A percentile compares a stretch with the other conserved stretches of the same genome.
Evolutionary conservation across 2,797 vertebrate species (phyloP).

Genomic region (Mus spretus): DNA sequence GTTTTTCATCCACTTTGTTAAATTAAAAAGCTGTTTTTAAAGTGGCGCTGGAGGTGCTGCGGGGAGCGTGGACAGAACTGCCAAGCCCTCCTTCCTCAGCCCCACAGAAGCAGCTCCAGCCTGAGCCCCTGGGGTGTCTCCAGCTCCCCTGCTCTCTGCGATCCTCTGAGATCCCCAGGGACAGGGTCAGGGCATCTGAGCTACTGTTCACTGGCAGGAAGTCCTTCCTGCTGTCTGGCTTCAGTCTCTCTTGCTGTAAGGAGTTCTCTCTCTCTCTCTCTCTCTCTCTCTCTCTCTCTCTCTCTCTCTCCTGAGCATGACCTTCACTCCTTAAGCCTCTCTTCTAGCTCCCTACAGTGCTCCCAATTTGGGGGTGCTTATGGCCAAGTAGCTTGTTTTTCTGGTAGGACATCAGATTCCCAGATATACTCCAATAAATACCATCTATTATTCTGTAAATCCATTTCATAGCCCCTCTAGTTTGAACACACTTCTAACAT

Average conservation of each 20-base stretch:
- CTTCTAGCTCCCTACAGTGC: neutral
- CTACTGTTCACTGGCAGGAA: conserved; percentile 83
- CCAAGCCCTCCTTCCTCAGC: conserved; percentile 75
- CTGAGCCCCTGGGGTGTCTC: conserved; percentile 71
- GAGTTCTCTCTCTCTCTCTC: conserved; percentile 1
- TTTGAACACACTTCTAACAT: neutral
- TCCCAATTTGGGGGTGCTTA: neutral
- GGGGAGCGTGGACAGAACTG: conserved; percentile 74
- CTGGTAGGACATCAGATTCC: neutral
- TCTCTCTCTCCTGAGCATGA: conserved; percentile 34
- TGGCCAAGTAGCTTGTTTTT: conserved; percentile 47
- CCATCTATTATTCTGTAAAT: conserved; percentile 47
- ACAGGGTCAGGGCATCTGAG: conserved; percentile 81
- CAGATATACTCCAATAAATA: conserved; percentile 50
- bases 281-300: too few relatives aligned
- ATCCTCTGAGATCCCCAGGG: conserved; percentile 71
- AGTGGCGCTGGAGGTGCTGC: conserved; percentile 80
- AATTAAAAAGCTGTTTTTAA: conserved; percentile 85
- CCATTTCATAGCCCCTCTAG: neutral
- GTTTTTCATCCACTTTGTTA: conserved; percentile 86
- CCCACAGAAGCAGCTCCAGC: conserved; percentile 79
- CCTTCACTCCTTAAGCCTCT: neutral
- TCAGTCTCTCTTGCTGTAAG: conserved; percentile 74
- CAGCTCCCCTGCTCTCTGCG: conserved; percentile 70
- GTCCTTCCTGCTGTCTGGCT: conserved; percentile 81